Conservation (phyloP, 2,888 invertebrate genomes). For the Protonemura montana region DNA sequence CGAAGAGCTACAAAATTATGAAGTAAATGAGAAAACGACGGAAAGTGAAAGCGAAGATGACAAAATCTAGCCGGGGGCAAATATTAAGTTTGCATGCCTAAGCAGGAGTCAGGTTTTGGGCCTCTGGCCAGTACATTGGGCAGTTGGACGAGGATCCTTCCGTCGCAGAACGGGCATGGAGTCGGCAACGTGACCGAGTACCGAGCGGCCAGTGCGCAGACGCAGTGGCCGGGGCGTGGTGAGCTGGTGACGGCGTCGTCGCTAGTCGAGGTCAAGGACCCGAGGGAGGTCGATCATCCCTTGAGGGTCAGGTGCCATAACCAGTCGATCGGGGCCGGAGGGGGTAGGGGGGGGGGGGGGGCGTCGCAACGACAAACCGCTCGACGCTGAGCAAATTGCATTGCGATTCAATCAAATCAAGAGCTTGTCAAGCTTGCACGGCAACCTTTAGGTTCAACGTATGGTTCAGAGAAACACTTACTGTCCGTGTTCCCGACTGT, state of each 20-base stretch:
- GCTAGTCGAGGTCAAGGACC: constrained; percentile 31
- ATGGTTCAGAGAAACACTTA: no score
- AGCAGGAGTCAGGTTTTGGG: background rate
- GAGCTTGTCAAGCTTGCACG: background rate
- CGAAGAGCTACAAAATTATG: background rate
- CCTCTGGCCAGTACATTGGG: background rate
- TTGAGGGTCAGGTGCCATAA: constrained; percentile 16
- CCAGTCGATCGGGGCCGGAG: constrained; percentile 23
- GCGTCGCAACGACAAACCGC: no score
- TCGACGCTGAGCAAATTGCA: background rate
- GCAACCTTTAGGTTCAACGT: no score
- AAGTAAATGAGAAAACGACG: background rate
- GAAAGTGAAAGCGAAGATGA: background rate
- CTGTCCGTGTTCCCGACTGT: no score
- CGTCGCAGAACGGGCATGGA: background rate
- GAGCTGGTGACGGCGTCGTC: background rate
- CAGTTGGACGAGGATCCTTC: background rate
- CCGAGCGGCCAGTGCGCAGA: background rate
- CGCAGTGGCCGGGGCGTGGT: constrained; percentile 27
- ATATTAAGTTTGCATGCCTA: background rate
- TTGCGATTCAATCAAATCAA: background rate
- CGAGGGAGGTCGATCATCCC: constrained; percentile 13
- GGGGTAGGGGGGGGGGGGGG: no score
- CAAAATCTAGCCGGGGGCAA: background rate
- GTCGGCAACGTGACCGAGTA: constrained; percentile 20